phyloP scores from a whole-genome alignment of 2,113 vertebrate genomes.

The Oophaga pumilio region DNA sequence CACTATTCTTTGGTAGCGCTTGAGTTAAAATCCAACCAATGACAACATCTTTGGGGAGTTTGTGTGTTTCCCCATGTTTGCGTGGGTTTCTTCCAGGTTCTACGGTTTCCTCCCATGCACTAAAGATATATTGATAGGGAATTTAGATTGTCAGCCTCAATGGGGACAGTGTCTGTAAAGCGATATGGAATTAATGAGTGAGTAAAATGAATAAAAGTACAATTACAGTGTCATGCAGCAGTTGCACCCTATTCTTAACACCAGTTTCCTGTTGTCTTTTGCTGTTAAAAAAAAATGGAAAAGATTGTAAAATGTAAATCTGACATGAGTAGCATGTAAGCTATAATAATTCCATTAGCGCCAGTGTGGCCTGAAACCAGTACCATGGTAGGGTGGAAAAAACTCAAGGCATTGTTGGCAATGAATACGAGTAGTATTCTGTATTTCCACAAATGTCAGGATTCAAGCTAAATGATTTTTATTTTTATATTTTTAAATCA shows the following conservation, averaged over 20 bases:
- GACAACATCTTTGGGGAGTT: too few relatives aligned
- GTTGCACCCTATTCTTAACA: neutral
- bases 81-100: too few relatives aligned
- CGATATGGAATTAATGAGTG: too few relatives aligned
- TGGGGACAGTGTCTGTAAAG: too few relatives aligned
- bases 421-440: neutral
- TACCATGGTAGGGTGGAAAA: neutral
- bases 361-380: neutral
- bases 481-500: neutral
- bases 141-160: too few relatives aligned
- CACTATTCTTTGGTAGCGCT: too few relatives aligned
- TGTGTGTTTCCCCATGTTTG: too few relatives aligned
- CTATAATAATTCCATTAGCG: conserved; percentile 25
- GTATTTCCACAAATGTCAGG: neutral
- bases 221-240: neutral
- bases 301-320: neutral
- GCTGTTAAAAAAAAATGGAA: neutral
- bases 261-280: neutral
- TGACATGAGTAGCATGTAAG: neutral
- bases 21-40: too few relatives aligned
- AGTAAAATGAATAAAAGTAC: too few relatives aligned
- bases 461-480: neutral
- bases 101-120: too few relatives aligned
- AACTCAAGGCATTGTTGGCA: conserved; percentile 2
- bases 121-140: too few relatives aligned